These are phyloP conservation scores for Helicolenus hilgendorfi DNA, from an alignment of 2,797 vertebrate species.

Conservation along the genomic window DNA sequence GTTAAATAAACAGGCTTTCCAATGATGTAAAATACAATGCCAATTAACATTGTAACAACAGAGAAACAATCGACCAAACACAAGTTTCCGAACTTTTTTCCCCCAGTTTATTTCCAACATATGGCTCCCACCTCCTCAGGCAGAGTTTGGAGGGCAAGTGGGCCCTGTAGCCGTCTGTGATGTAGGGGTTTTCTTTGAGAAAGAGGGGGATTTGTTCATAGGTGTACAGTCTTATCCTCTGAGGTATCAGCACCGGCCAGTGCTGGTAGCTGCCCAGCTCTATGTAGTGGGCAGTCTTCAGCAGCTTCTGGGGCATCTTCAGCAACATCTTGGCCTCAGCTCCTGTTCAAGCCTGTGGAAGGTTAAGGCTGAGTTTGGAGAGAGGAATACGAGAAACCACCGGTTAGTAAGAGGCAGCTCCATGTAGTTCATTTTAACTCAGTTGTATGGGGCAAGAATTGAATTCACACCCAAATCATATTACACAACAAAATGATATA, in stretches of 20 bases:
- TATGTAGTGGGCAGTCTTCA: slow-evolving; percentile 95
- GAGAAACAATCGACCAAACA: too few relatives aligned
- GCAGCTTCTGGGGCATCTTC: slow-evolving; percentile 93
- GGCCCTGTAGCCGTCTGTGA: slow-evolving; percentile 98
- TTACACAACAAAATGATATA: too few relatives aligned
- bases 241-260: slow-evolving; percentile 96
- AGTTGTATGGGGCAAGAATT: too few relatives aligned
- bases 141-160: slow-evolving; percentile 97
- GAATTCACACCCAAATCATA: too few relatives aligned
- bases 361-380: slow-evolving; percentile 31
- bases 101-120: too few relatives aligned
- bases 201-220: slow-evolving; percentile 97
- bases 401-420: too few relatives aligned
- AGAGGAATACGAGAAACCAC: neutral
- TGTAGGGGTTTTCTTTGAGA: slow-evolving; percentile 98
- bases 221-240: slow-evolving; percentile 96
- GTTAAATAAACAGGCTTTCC: too few relatives aligned
- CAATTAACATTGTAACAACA: too few relatives aligned
- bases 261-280: slow-evolving; percentile 97
- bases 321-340: slow-evolving; percentile 73
- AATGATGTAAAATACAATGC: too few relatives aligned
- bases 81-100: too few relatives aligned
- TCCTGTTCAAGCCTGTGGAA: neutral
- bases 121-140: slow-evolving; percentile 92
- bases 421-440: neutral